A percentile compares a stretch with the other conserved stretches of the same genome.
phyloP scores from a whole-genome alignment of 2,797 vertebrate species.

The Hafferia zeledoni region DNA sequence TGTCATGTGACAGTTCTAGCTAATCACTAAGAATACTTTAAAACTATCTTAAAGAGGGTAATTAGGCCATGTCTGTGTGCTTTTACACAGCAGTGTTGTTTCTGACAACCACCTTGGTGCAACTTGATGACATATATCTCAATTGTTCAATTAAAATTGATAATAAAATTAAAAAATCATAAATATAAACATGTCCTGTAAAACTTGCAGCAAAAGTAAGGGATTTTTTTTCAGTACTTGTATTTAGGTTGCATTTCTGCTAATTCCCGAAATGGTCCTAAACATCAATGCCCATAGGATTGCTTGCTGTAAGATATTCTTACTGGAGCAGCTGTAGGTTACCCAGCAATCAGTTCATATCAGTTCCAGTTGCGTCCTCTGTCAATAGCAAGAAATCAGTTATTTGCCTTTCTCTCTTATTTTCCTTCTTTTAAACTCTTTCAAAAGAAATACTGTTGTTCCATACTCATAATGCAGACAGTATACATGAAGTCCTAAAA shows the following conservation, averaged over 20 bases:
- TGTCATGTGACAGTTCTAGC: not conserved
- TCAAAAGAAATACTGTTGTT: not conserved
- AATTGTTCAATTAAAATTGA: not conserved
- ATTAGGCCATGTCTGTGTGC: not conserved
- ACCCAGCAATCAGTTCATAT: not conserved
- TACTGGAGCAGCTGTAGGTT: not conserved
- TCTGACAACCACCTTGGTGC: not conserved
- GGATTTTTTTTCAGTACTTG: not conserved
- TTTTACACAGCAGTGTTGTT: not conserved
- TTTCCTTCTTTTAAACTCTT: not conserved
- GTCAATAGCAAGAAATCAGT: not conserved
- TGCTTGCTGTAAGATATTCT: not conserved
- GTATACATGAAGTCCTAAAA: not conserved
- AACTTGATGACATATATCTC: not conserved
- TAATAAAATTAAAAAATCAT: not conserved
- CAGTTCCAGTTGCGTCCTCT: not conserved
- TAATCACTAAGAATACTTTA: not conserved
- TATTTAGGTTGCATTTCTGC: not conserved
- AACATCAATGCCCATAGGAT: not conserved
- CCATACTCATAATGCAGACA: not conserved
- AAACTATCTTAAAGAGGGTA: not conserved
- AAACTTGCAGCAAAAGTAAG: not conserved
- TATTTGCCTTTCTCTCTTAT: not conserved
- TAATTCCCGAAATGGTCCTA: not conserved
- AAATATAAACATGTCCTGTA: not conserved